Evolutionary conservation across 1,140 invertebrate genomes (phyloP), one percentile per base, ranked within the genome.

Genomic region (Pemphigus obesinymphae): DNA sequence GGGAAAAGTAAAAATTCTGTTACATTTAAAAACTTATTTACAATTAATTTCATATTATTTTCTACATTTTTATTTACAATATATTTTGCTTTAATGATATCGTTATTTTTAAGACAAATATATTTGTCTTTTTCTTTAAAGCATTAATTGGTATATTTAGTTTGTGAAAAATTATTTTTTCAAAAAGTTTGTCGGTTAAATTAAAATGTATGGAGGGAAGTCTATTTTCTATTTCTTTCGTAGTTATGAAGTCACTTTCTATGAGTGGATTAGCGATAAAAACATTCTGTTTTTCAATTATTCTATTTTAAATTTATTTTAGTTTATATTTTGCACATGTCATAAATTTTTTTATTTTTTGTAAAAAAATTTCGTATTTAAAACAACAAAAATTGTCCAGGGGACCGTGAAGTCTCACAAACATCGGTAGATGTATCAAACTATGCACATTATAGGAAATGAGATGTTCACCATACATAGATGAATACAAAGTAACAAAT

Each of bases 391-490:
- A 70, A 43, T 43, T 70, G n/a, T 70, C 66, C 20, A 70, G n/a
- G 2, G 66, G 20, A 40, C 66, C 66, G 23, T 70, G 37, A 70
- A 26, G 40, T n/a, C 15, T 23, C 0, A 70, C 66, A 70, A 37
- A 70, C 66, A 37, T 70, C 34, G 31, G 34, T n/a, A 66, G 37
- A 3, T 70, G 66, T n/a, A 70, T 4, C n/a, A 70, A 70, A 40
- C 66, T 70, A 70, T 70, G 66, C 20, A 70, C 66, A 70, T 70
- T 70, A 70, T 55, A 70, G 10, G 66, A 40, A 23, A 43, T 13
- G 0, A 43, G 23, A 11, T 45, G 66, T 40, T n/a, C 15, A 17
- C 37, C 37, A 70, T 70, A 70, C 0, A 70, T 43, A 10, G 10
- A n/a, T 5, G 31, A 40, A 40, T 40, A 70, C 17, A 37, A 23